phyloP scores from a whole-genome alignment of 2,888 invertebrate species.

The Enchytraeus crypticus region DNA sequence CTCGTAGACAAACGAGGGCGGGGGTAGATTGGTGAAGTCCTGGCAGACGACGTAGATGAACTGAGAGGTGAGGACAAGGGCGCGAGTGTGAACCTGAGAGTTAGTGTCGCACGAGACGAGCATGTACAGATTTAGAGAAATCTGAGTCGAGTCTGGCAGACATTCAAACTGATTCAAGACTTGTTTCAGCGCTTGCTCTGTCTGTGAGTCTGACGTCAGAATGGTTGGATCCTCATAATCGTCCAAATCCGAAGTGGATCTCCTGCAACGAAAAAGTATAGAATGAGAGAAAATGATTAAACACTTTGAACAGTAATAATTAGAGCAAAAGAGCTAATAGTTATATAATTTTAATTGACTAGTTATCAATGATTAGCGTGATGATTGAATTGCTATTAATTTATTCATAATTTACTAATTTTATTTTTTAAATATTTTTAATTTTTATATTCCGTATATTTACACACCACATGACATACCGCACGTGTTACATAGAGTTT shows the following conservation, averaged over 20 bases:
- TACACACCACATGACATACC: no score
- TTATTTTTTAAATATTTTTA: no score
- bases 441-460: no score
- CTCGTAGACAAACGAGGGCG: slow-evolving; percentile 35
- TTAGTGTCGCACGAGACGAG: slow-evolving; percentile 24
- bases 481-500: no score
- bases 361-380: neutral
- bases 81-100: slow-evolving; percentile 7
- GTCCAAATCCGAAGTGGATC: slow-evolving; percentile 20
- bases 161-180: slow-evolving; percentile 14
- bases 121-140: slow-evolving; percentile 23
- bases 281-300: neutral
- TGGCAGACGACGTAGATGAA: slow-evolving; percentile 36
- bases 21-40: slow-evolving; percentile 30
- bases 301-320: no score
- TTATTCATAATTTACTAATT: no score
- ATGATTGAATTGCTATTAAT: no score
- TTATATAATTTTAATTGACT: neutral
- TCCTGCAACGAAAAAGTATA: neutral
- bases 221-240: slow-evolving; percentile 26
- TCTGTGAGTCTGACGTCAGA: slow-evolving; percentile 13
- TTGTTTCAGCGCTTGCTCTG: slow-evolving; percentile 13
- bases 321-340: neutral
- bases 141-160: slow-evolving; percentile 6
- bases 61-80: slow-evolving; percentile 36